phyloP scores from a whole-genome alignment of 2,797 vertebrate genomes.

The Sebastes cheni region DNA sequence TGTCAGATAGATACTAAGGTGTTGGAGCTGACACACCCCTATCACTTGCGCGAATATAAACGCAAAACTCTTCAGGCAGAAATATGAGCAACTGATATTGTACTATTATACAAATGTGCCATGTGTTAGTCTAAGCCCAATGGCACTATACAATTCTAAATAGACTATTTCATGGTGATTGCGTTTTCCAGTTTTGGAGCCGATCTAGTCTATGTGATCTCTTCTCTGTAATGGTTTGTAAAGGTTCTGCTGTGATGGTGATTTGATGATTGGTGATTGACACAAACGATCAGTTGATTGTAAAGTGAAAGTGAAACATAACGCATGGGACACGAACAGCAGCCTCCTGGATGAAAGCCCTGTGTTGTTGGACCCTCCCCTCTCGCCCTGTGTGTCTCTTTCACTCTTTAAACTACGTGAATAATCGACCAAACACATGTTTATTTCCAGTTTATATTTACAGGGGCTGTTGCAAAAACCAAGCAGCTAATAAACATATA shows the following conservation, averaged over 20 bases:
- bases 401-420: no score
- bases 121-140: background rate
- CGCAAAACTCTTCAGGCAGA: background rate
- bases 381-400: no score
- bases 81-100: background rate
- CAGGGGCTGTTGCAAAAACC: no score
- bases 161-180: background rate
- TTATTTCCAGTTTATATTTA: no score
- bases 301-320: no score
- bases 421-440: no score
- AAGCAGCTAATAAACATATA: no score
- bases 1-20: background rate
- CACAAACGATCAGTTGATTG: no score
- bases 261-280: background rate
- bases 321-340: no score
- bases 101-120: background rate
- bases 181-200: background rate
- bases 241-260: background rate
- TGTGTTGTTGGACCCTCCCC: no score
- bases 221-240: background rate
- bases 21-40: background rate
- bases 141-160: background rate
- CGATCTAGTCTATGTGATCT: background rate
- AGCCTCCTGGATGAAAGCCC: no score
- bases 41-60: background rate